A percentile compares a stretch with the other conserved stretches of the same genome.
Conservation (phyloP, 2,797 vertebrate species). For the Hylomyscus alleni region DNA sequence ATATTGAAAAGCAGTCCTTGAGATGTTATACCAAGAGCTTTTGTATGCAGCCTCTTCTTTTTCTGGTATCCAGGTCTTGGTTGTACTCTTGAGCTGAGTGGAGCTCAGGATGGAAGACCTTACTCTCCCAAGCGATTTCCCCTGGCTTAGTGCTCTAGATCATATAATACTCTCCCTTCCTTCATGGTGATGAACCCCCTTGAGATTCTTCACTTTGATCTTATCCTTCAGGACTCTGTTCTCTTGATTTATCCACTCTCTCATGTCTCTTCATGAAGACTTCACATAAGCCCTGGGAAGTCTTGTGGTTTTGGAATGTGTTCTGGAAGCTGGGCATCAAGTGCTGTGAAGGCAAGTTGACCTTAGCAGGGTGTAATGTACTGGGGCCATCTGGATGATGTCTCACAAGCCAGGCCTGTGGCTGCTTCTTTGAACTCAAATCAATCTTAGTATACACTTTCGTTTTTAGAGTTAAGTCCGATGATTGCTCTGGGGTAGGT, state of each 20-base stretch:
- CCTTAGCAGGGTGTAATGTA: neutral
- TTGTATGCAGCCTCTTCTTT: neutral
- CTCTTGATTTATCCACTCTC: neutral
- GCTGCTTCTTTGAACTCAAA: neutral
- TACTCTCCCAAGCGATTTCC: neutral
- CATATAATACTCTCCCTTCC: accelerated
- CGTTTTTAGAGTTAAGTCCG: neutral
- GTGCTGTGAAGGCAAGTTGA: neutral
- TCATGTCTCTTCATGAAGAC: too few species aligned
- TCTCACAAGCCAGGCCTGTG: neutral
- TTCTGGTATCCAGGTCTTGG: neutral
- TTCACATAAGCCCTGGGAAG: neutral
- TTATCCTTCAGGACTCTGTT: neutral
- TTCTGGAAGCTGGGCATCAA: neutral
- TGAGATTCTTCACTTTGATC: neutral
- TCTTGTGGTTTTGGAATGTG: neutral
- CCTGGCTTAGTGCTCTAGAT: neutral
- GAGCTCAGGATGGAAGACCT: neutral
- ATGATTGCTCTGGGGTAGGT: neutral
- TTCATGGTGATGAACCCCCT: neutral
- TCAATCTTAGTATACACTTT: neutral
- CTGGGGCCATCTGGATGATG: neutral
- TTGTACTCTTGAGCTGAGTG: neutral
- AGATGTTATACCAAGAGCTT: too few species aligned
- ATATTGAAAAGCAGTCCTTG: neutral